Base-by-base conservation (phyloP, 2,113 vertebrate species). In the Copsychus sechellarum region DNA sequence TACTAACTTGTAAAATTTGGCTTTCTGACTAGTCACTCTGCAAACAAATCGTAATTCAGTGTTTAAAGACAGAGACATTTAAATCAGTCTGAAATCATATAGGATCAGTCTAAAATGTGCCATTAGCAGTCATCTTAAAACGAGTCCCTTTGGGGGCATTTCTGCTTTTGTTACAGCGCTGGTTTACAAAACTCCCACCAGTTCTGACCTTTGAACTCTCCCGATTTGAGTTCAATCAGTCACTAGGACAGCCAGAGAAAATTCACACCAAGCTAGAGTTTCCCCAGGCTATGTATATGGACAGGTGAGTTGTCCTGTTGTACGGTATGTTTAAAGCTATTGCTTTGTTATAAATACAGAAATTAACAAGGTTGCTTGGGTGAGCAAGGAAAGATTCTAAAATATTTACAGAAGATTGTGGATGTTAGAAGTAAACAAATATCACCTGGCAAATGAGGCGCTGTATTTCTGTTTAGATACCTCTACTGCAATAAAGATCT, bases 201-300 rank as follows among this genome's bases (percentile, higher is more conserved):
- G 99, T 99, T 22, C 90, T 99, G 98, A 99, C 99, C 42, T 99
- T 99, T 95, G 99, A 99, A 91, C 98, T 99, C 82, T 99, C 99
- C 24, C 98, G 99, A 81, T 99, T 99, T 96, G 99, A 99, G 94
- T 99, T 99, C 97, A 99, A 99, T 97, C 99, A 99, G 48, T 99
- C 99, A 29, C 98, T 99, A 7, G 99, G 99, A n/a, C 99, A 99
- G 58, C 99, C 99, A 9, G 99, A 99, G 98, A 99, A 99, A 97
- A 99, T 99, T 88, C 99, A 99, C 98, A 99, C 99, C 97, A 99
- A 98, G 93, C 97, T 99, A 82, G 99, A 99, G 90, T 99, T 99
- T 90, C 98, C 99, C 69, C 98, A 98, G 90, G 98, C 99, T 64
- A 98, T 99, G 77, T 98, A 99, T 67, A 99, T 99, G 99, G 99